Conservation (phyloP, 2,113 vertebrate species). For the Neodontobutis hainanensis region DNA sequence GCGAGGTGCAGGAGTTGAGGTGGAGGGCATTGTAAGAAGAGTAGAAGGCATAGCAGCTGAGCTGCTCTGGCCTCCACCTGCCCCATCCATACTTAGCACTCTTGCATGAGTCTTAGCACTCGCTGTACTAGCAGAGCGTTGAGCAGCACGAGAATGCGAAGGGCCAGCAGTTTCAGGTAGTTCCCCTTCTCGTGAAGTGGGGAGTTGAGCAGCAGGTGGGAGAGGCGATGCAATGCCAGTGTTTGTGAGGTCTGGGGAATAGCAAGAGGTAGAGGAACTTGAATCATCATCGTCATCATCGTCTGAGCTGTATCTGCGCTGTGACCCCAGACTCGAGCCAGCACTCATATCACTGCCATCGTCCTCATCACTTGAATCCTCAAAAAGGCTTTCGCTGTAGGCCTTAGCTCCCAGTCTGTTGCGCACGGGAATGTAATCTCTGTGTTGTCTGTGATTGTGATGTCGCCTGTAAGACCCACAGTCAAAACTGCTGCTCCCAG, state of each 20-base stretch:
- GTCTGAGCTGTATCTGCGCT: constrained; percentile 85
- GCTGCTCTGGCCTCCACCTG: constrained; percentile 71
- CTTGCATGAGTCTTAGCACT: constrained; percentile 90
- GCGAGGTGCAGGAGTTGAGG: constrained; percentile 72
- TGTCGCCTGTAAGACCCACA: constrained; percentile 81
- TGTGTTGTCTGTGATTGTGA: constrained; percentile 77
- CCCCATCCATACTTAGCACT: constrained; percentile 88
- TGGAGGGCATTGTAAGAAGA: constrained; percentile 72
- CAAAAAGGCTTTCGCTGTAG: constrained; percentile 85
- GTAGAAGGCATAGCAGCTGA: constrained; percentile 55
- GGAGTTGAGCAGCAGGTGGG: constrained; percentile 65
- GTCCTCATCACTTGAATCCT: constrained; percentile 86
- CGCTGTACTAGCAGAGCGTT: constrained; percentile 86
- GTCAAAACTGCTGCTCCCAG: constrained; percentile 82
- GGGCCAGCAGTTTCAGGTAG: constrained; percentile 61
- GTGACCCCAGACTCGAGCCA: constrained; percentile 86
- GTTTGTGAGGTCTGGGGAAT: constrained; percentile 82
- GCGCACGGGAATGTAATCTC: constrained; percentile 83
- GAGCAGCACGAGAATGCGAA: constrained; percentile 79
- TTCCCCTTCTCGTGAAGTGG: constrained; percentile 71
- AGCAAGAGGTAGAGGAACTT: constrained; percentile 89
- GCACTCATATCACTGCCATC: constrained; percentile 89
- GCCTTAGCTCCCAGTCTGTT: constrained; percentile 83
- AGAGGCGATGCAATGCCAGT: constrained; percentile 60
- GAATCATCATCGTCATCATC: constrained; percentile 79